Conservation (phyloP, 2,888 invertebrate genomes). For the Nezara viridula region DNA sequence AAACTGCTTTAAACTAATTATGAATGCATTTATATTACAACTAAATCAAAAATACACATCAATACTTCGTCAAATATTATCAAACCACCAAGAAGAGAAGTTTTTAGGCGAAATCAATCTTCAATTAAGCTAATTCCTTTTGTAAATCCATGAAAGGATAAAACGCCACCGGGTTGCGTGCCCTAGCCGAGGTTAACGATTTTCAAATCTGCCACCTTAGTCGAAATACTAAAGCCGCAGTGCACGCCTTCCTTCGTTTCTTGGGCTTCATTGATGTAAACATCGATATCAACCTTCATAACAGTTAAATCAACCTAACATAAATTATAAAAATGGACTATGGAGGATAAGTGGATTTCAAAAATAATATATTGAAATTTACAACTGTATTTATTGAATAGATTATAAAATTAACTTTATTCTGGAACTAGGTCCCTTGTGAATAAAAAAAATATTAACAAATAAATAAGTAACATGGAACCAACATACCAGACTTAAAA, state of each 20-base stretch:
- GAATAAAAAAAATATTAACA: too few species aligned
- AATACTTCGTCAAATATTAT: neutral
- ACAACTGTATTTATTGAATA: too few species aligned
- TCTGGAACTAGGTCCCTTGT: too few species aligned
- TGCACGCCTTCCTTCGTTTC: neutral
- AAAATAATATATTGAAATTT: too few species aligned
- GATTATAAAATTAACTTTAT: too few species aligned
- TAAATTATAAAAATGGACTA: too few species aligned
- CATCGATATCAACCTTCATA: neutral
- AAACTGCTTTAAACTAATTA: too few species aligned
- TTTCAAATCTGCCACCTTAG: conserved; percentile 17
- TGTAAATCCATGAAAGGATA: conserved; percentile 28
- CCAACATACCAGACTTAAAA: too few species aligned
- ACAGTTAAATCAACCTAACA: neutral
- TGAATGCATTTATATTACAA: too few species aligned
- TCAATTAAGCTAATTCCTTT: conserved; percentile 24
- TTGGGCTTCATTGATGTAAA: neutral
- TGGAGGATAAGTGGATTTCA: too few species aligned
- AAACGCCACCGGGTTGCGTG: neutral
- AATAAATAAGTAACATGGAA: too few species aligned
- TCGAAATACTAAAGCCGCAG: neutral
- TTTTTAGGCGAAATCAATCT: neutral
- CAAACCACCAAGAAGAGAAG: neutral
- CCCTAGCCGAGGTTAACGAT: neutral
- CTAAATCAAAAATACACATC: neutral